phyloP scores from a whole-genome alignment of 2,797 vertebrate species.

The Clamator glandarius region DNA sequence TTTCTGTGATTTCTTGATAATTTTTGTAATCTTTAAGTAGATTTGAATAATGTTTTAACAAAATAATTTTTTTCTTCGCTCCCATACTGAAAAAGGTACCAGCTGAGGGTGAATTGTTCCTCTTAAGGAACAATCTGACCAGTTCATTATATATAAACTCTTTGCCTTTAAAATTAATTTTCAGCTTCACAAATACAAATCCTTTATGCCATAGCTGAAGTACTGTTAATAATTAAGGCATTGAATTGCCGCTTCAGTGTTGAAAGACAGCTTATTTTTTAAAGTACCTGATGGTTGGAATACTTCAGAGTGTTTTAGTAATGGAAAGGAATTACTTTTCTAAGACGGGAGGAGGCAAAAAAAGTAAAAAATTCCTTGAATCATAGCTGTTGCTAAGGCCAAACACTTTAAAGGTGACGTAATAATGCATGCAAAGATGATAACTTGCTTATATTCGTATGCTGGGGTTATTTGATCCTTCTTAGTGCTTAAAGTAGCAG shows the following conservation, averaged over 20 bases:
- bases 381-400: background rate
- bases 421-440: background rate
- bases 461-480: background rate
- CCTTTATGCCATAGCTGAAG: background rate
- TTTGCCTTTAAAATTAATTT: background rate
- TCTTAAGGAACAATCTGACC: background rate
- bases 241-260: background rate
- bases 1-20: background rate
- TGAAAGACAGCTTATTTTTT: background rate
- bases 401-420: background rate
- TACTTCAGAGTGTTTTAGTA: background rate
- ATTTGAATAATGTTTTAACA: background rate
- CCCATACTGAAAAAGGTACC: background rate
- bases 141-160: background rate
- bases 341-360: background rate
- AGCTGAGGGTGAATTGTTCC: background rate
- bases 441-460: background rate
- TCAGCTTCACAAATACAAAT: background rate
- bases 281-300: background rate
- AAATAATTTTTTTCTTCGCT: background rate
- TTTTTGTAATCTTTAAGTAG: background rate
- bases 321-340: background rate
- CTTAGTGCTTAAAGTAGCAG: background rate
- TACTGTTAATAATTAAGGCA: background rate
- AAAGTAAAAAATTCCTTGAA: background rate